phyloP scores from a whole-genome alignment of 2,797 vertebrate species.

The Pteropus rufus region DNA sequence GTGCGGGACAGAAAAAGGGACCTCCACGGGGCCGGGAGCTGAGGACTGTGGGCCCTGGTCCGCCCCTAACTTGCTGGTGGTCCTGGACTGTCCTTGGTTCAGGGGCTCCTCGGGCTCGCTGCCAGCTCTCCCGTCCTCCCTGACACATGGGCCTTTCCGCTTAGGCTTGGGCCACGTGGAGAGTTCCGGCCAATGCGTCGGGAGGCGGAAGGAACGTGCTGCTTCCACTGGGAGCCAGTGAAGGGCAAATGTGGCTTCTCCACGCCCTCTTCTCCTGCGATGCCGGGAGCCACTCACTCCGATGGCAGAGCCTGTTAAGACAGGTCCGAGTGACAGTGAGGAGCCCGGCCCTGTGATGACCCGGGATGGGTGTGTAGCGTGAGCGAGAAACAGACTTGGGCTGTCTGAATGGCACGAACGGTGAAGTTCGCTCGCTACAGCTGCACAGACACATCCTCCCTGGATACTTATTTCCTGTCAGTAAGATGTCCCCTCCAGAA shows the following conservation, averaged over 20 bases:
- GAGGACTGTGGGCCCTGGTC: background rate
- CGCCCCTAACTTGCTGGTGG: background rate
- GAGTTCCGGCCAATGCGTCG: rapidly evolving
- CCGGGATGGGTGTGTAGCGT: background rate
- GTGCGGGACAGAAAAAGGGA: background rate
- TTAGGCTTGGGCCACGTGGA: background rate
- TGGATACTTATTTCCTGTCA: background rate
- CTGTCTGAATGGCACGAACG: rapidly evolving
- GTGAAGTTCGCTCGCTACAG: too few species aligned
- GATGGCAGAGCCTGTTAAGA: background rate
- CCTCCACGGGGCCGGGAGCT: background rate
- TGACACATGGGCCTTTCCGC: background rate
- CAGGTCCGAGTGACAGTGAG: background rate
- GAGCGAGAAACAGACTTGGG: background rate
- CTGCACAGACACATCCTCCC: background rate
- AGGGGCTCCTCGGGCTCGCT: background rate
- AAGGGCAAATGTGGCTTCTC: background rate
- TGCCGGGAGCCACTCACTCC: too few species aligned
- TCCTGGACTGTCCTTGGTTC: background rate
- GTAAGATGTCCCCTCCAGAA: background rate
- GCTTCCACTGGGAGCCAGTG: background rate
- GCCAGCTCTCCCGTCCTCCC: background rate
- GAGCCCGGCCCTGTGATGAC: background rate
- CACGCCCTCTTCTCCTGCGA: rapidly evolving
- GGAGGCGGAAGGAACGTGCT: background rate